These are phyloP conservation scores for Shargacucullia verbasci DNA, from an alignment of 2,888 invertebrate genomes.

Conservation along the genomic window DNA sequence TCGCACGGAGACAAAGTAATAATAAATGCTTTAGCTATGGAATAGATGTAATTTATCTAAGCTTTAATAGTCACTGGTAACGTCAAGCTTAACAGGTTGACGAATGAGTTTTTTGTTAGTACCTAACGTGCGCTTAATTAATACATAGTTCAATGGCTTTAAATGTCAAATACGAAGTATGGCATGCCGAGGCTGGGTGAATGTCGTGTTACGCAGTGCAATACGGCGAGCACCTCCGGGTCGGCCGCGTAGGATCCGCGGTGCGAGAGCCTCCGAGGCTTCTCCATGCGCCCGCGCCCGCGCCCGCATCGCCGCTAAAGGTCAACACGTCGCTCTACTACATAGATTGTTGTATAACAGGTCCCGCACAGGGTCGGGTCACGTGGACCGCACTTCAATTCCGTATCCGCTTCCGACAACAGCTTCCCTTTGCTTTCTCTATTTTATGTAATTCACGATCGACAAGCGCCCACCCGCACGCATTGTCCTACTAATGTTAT, in stretches of 20 bases:
- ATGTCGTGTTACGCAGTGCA: constrained; percentile 57
- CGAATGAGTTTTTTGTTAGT: constrained; percentile 35
- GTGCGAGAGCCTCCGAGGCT: constrained; percentile 35
- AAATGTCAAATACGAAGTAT: constrained; percentile 71
- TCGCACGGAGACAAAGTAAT: not conserved
- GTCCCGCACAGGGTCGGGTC: constrained; percentile 79
- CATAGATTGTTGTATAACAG: constrained; percentile 80
- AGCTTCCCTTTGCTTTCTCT: constrained; percentile 78
- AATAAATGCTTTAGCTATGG: not conserved
- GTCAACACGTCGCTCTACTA: constrained; percentile 75
- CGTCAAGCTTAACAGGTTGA: constrained; percentile 30
- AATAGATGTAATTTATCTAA: constrained; percentile 8
- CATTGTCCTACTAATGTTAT: constrained; percentile 47
- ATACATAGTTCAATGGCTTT: constrained; percentile 65
- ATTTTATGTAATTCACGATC: constrained; percentile 70
- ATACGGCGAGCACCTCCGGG: constrained; percentile 52
- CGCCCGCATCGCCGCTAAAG: constrained; percentile 64
- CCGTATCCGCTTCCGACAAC: constrained; percentile 84
- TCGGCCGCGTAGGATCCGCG: constrained; percentile 30
- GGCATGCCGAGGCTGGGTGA: constrained; percentile 68
- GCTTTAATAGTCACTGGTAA: constrained; percentile 6
- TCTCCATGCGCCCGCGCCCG: constrained; percentile 16
- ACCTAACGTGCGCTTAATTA: constrained; percentile 38
- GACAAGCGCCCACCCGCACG: constrained; percentile 40
- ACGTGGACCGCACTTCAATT: constrained; percentile 69